Conservation (phyloP, 1,140 invertebrate species). For the Drosophila navojoa region DNA sequence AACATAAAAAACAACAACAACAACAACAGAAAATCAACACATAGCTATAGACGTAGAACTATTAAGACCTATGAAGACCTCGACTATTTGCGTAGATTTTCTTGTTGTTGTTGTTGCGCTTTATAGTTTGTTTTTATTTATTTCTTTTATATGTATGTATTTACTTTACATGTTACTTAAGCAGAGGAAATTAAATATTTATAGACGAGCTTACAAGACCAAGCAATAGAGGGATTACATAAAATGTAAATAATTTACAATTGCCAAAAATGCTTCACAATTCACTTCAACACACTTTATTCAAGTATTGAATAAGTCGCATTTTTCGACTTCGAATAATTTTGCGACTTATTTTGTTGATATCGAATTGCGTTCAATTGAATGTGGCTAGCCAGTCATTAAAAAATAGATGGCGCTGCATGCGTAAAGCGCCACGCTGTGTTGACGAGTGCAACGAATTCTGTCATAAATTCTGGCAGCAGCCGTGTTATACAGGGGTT, state of each 20-base stretch:
- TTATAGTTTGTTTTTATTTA: neutral
- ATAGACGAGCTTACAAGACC: too few species aligned
- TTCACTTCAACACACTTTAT: neutral
- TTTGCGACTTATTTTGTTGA: too few species aligned
- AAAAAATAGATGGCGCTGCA: neutral
- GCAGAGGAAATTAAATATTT: too few species aligned
- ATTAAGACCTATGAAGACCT: constrained; percentile 3
- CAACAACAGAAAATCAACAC: constrained; percentile 23
- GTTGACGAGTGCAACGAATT: neutral
- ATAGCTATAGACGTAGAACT: constrained; percentile 7
- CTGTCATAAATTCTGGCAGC: neutral
- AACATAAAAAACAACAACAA: constrained; percentile 28
- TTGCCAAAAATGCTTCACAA: neutral
- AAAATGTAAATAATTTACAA: neutral
- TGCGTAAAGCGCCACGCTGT: neutral
- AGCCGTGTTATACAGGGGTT: constrained; percentile 14
- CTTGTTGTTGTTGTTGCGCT: neutral
- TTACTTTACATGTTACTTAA: neutral
- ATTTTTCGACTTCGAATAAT: neutral
- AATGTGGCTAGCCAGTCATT: neutral
- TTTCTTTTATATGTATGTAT: neutral
- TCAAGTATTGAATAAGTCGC: neutral
- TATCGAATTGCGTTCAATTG: constrained; percentile 1
- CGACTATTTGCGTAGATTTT: constrained; percentile 20
- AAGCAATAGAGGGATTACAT: too few species aligned